Conservation (phyloP, 2,113 vertebrate species). For the Microtus oregoni region DNA sequence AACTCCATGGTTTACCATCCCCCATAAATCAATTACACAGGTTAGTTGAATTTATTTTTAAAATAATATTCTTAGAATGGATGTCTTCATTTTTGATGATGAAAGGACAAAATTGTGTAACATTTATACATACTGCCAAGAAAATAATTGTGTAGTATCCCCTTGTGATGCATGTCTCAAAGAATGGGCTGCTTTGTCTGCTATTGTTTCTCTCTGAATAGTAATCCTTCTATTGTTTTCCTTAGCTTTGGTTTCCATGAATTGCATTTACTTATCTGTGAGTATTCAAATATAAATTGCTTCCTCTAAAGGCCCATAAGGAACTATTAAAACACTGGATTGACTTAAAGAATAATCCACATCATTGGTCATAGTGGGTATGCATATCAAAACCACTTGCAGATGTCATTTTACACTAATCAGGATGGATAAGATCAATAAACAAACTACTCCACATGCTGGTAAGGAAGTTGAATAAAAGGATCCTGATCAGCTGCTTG, state of each 20-base stretch:
- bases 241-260: not conserved
- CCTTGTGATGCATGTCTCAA: too few relatives aligned
- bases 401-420: not conserved
- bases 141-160: not conserved
- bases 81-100: not conserved
- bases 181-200: not conserved
- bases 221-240: not conserved
- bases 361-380: too few relatives aligned
- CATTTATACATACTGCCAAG: not conserved
- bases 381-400: not conserved
- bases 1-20: not conserved
- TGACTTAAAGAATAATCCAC: not conserved
- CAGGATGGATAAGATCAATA: not conserved
- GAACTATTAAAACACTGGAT: not conserved
- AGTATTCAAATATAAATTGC: not conserved
- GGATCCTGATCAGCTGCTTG: not conserved
- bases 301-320: not conserved
- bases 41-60: not conserved
- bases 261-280: too few relatives aligned
- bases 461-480: not conserved
- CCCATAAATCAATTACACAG: not conserved
- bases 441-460: not conserved
- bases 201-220: not conserved
- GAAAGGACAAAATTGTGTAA: not conserved
- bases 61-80: too few relatives aligned